Base-by-base conservation (phyloP, 2,797 vertebrate genomes). In the Merluccius polli region DNA sequence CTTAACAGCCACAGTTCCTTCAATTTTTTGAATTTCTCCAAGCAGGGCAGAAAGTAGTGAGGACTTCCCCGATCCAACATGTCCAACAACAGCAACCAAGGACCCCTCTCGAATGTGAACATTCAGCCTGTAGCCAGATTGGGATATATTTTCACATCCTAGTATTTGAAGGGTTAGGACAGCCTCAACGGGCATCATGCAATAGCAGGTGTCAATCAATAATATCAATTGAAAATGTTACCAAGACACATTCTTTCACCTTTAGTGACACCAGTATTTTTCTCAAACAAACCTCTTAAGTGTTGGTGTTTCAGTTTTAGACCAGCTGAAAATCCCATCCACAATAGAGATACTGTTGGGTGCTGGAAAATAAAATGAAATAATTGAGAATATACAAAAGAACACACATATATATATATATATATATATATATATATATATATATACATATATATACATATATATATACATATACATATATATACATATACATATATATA, bases 61-160 rank as follows among this genome's bases (percentile, higher is more conserved):
- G 1, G 97, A 97, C 81, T 99, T 99, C 32, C 97, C 97, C 7
- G 95, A 98, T 72, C 97, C 97, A 81, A 98, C 97, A 1, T 97
- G 97, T 76, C 97, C 97, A 74, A 98, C 97, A 84, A 99, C 93
- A 2, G 97, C 97, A 72, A 99, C 93, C 87, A 99, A 86, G 63
- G 94, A 92, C 30, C 97, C 96, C 77, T 98, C 96, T 70, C 95
- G 95, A 78, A 97, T 82, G 7, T 81, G 78, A 82, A 98, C 89
- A 76, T 90, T 95, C 82, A 99, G 91, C 89, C 98, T 99, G 84
- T 29, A 85, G n/a, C 82, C 32, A 87, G 4, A 81, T 31, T 73
- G 3, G 32, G 10, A 48, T 18, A 48, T 48, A 48, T 16, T 48
- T 48, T 48, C 15, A 48, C 44, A 3, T 48, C 15, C 44, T 52